Percentiles rank a stretch among this genome's conserved stretches.
phyloP scores from a whole-genome alignment of 2,888 invertebrate genomes.

The Apotomis turbidana region DNA sequence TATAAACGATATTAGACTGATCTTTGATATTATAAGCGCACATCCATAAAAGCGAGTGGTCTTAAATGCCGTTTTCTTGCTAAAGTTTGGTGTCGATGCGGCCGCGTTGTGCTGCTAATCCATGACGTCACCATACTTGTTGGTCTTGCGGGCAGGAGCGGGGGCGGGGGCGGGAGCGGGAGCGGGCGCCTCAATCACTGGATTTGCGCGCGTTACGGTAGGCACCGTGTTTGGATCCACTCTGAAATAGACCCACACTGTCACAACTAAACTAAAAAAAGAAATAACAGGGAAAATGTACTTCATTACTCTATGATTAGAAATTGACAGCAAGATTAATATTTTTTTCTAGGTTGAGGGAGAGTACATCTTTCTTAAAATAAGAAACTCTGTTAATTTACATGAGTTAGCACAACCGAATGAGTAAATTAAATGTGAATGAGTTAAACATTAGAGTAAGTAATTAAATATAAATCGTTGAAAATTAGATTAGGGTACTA shows the following conservation, averaged over 20 bases:
- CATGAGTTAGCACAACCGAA: too few relatives aligned
- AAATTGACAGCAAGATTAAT: too few relatives aligned
- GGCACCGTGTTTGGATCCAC: conserved; percentile 57
- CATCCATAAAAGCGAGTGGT: conserved; percentile 7
- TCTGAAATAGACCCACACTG: conserved; percentile 52
- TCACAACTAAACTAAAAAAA: not conserved
- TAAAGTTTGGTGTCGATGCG: not conserved
- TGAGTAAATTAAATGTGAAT: too few relatives aligned
- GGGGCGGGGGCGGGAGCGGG: conserved; percentile 46
- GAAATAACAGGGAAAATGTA: not conserved
- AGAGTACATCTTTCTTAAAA: too few relatives aligned
- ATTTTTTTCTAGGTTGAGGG: too few relatives aligned
- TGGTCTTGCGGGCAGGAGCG: conserved; percentile 54
- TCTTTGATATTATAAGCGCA: not conserved
- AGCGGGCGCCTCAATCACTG: conserved; percentile 45
- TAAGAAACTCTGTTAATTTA: too few relatives aligned
- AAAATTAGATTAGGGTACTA: too few relatives aligned
- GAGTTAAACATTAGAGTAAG: too few relatives aligned
- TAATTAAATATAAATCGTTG: too few relatives aligned
- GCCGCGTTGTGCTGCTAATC: conserved; percentile 53
- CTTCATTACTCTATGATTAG: too few relatives aligned
- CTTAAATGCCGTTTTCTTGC: conserved; percentile 21
- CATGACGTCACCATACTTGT: conserved; percentile 71
- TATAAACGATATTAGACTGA: not conserved
- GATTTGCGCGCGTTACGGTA: conserved; percentile 45